Base-by-base conservation (phyloP, 2,797 vertebrate species). In the Gallinago solitaria region DNA sequence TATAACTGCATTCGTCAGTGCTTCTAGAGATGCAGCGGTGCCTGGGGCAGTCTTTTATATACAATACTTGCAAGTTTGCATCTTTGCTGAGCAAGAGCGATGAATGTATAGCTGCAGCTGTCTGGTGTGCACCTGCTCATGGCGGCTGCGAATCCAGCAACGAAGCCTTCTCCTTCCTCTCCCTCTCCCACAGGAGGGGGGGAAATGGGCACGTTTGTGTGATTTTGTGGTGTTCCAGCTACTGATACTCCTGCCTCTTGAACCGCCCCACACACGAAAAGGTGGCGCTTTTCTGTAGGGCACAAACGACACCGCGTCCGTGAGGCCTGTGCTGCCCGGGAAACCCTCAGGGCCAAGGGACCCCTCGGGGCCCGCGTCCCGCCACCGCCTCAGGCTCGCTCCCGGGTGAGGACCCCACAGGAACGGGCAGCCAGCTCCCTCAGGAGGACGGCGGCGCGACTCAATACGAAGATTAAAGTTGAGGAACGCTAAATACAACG, bases 261-360 rank as follows among this genome's bases (percentile, higher is more conserved):
- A 61, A 17, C 28, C 28, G 16, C 16, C 27, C 9, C 48, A 24
- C 24, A 19, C 32, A 32, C 11, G 13, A 12, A 39, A 9, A 27
- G 14, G 16, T 0, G 12, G 5, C 16, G 25, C 4, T 33, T 30
- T 41, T 28, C 39, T 16, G 33, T 7, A 8, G 16, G 47, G 2
- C 2, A 8, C 6, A 6, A 9, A 7, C 1, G 5, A 3, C 16
- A 1, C 20, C 4, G 1, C 28, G 13, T 12, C 33, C 6, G 19
- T 5, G 54, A 30, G 28, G 56, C 27, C 11, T 4, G n/a, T 4
- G 35, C 50, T 9, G 32, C 3, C 2, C 6, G 54, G 47, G 47
- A 48, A 23, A 48, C 12, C 2, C 4, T 7, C 47, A 12, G 63
- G 24, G 2, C 25, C 2, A 5, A 20, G 39, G 1, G 48, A 25